Evolutionary conservation across 2,113 vertebrate species (phyloP), one percentile per base, ranked within the genome.

Genomic region (Malurus alboscapulatus): DNA sequence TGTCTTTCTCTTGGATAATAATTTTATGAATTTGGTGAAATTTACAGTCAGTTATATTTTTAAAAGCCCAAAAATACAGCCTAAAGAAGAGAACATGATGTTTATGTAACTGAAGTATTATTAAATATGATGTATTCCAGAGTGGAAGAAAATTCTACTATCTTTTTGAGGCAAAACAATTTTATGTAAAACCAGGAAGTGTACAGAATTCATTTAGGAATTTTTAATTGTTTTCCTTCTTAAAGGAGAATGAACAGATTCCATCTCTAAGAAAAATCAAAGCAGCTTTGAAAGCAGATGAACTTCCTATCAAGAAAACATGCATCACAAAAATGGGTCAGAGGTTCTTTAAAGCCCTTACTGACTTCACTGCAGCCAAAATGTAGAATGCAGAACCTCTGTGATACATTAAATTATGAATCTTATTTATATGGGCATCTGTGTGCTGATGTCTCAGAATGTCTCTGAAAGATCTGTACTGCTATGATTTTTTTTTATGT

Each of bases 391-490:
- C 92, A 91, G 97, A 97, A 98, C 96, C 97, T 98, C 97, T 97
- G 92, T 94, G 91, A 95, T 96, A 97, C 96, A 93, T 97, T 98
- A 98, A 98, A 96, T 97, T 98, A 98, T 97, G 96, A 96, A 95
- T 79, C 97, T 98, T 97, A 98, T 98, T 98, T 98, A 98, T 98
- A 97, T 96, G 96, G 98, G 96, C 97, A 98, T 98, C 98, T 98
- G 97, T 98, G 98, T 99, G 98, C 97, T 98, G 98, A 97, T 98
- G 98, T 98, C 98, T 98, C 98, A 98, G 98, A 97, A 95, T 97
- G 96, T 98, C 96, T 97, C 91, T 97, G 95, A 97, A 97, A 97
- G 97, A 98, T 98, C 97, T 98, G 98, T 97, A 97, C 97, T 98
- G 98, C 97, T 98, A 93, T 90, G 93, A 87, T 96, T 95, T 67